Evolutionary conservation across 1,140 invertebrate genomes (phyloP), one percentile per base, ranked within the genome.

Genomic region (Neuroterus valhalla): DNA sequence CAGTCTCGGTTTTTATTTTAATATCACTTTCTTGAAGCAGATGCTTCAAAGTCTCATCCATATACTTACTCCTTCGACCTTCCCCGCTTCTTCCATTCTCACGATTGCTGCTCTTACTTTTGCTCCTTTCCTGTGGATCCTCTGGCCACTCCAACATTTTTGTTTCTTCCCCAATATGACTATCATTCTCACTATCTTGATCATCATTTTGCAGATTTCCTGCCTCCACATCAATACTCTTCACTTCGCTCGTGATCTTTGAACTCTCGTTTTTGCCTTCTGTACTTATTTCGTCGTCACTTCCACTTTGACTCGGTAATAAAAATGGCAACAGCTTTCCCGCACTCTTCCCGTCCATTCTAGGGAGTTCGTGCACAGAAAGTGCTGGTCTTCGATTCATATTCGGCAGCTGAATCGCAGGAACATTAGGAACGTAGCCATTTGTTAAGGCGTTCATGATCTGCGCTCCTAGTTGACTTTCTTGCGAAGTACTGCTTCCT

Each of bases 401-500:
- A 80, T 92, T 92, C 19, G 89, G 90, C 43, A 86, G 82, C 73
- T 87, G 88, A 48, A 91, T 83, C 12, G 83, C 77, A 19, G 89
- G 88, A 79, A 87, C 89, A 85, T 85, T 91, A 76, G 85, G 77
- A 81, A 76, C 88, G 82, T 85, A 91, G 78, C 77, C 85, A 52
- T 86, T 86, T 26, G 88, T 91, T 76, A 85, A 88, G 69, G 81
- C 91, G 73, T 85, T 91, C 74, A 91, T 87, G 84, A 93, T 86
- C 82, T 93, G 93, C 12, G 92, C 88, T 42, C 92, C 92, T 10
- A 94, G 88, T 84, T 95, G 94, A 76, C 94, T 96, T 78, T 96
- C 95, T 46, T 95, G 92, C 1, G 95, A 96, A 1, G 94, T 94
- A 48, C 94, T 94, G 82, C 94, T 96, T 21, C 94, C 94, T 72